These are phyloP conservation scores for Micropoecilia bifurca DNA, from an alignment of 2,797 vertebrate genomes.

Conservation along the genomic window DNA sequence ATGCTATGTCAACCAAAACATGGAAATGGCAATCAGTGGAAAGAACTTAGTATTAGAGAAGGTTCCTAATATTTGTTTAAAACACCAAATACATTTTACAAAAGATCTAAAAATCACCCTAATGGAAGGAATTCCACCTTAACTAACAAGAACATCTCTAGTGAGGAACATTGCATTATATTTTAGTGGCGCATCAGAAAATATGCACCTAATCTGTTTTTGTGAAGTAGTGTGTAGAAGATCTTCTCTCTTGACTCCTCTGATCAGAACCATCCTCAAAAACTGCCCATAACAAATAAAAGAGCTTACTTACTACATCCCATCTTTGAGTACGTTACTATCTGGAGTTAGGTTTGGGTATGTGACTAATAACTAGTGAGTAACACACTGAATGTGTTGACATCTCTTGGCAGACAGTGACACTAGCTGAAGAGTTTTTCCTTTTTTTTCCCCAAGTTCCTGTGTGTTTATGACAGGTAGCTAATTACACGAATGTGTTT, in stretches of 20 bases:
- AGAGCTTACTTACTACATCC: constrained; percentile 5
- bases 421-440: neutral
- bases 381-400: constrained; percentile 44
- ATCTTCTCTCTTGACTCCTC: neutral
- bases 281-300: neutral
- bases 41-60: neutral
- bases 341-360: constrained; percentile 15
- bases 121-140: neutral
- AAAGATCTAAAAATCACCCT: neutral
- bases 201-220: neutral
- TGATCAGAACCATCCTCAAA: neutral
- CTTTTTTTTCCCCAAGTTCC: neutral
- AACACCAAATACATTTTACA: neutral
- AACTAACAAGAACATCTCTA: neutral
- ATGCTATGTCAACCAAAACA: neutral
- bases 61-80: neutral
- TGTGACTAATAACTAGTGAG: constrained; percentile 41
- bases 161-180: neutral
- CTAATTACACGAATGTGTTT: constrained; percentile 62
- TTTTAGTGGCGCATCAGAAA: neutral
- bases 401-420: constrained; percentile 49
- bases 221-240: neutral
- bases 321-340: constrained; percentile 14
- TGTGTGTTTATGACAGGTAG: constrained; percentile 55
- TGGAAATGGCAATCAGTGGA: neutral